Percentiles rank a stretch among this genome's conserved stretches.
phyloP scores from a whole-genome alignment of 2,113 vertebrate species.

The Bos javanicus region DNA sequence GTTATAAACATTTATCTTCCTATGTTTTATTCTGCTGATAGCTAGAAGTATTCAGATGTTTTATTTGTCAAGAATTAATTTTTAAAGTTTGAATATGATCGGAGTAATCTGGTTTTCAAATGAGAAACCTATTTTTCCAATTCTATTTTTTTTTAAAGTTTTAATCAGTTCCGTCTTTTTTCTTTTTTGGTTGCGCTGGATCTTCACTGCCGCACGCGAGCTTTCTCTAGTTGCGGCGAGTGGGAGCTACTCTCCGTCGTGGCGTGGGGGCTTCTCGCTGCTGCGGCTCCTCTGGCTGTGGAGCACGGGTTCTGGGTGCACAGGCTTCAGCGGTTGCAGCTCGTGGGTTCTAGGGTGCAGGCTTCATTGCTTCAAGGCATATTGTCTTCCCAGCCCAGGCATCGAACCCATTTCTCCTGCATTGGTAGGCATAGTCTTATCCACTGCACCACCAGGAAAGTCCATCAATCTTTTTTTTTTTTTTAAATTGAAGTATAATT shows the following conservation, averaged over 20 bases:
- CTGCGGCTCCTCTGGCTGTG: not conserved
- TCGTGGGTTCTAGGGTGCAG: not conserved
- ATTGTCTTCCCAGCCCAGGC: not conserved
- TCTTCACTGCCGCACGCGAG: accelerated
- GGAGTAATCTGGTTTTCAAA: not conserved
- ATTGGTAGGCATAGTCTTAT: not conserved
- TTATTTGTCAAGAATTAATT: not conserved
- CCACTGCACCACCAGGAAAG: not conserved
- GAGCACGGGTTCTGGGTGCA: not conserved
- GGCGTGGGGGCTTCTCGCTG: not conserved
- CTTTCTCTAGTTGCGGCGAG: accelerated
- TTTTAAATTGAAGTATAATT: not conserved
- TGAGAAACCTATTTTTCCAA: not conserved
- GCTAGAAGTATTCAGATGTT: not conserved
- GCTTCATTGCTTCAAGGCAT: not conserved
- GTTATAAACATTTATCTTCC: not conserved
- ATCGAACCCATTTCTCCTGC: not conserved
- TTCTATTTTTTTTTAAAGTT: not conserved
- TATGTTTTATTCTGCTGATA: not conserved
- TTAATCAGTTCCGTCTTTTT: not conserved
- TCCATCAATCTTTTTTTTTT: not conserved
- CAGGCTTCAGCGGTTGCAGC: accelerated
- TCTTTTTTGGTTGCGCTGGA: not conserved
- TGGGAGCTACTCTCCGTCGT: accelerated
- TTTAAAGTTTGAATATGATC: too few species aligned